These are phyloP conservation scores for Tympanoctomys barrerae DNA, from an alignment of 2,797 vertebrate species.

Conservation along the genomic window DNA sequence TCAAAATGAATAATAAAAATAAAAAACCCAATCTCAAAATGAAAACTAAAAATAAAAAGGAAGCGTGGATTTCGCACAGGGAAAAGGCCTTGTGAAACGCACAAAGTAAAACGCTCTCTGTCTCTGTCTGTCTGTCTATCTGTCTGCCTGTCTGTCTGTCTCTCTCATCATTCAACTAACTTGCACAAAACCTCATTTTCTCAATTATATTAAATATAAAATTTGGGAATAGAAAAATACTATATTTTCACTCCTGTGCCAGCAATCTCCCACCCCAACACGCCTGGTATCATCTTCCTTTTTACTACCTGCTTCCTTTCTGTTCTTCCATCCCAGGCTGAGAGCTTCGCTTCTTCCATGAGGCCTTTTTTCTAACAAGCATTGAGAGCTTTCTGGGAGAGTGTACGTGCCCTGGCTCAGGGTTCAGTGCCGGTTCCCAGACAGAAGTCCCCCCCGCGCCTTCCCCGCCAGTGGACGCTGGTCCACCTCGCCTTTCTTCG, in stretches of 20 bases:
- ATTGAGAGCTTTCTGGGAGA: slow-evolving; percentile 9
- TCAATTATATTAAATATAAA: slow-evolving; percentile 45
- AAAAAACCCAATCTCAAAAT: background rate
- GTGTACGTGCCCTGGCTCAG: background rate
- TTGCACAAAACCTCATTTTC: slow-evolving; percentile 7
- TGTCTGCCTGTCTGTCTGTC: too few species aligned
- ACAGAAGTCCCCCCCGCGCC: background rate
- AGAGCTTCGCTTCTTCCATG: background rate
- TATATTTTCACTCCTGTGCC: background rate
- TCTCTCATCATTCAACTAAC: background rate
- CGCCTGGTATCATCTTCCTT: background rate
- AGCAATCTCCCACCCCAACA: background rate
- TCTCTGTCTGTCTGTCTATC: too few species aligned
- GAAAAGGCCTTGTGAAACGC: background rate
- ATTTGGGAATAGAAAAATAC: background rate
- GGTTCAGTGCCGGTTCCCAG: background rate
- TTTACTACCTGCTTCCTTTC: background rate
- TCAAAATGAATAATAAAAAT: background rate
- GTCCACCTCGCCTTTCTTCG: background rate
- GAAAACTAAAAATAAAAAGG: background rate
- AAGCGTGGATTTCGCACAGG: background rate
- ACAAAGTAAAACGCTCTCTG: too few species aligned
- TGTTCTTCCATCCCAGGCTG: background rate
- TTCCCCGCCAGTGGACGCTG: background rate
- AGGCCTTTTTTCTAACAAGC: background rate